Evolutionary conservation across 2,888 invertebrate genomes (phyloP).

Genomic region (Cyaniris semiargus): DNA sequence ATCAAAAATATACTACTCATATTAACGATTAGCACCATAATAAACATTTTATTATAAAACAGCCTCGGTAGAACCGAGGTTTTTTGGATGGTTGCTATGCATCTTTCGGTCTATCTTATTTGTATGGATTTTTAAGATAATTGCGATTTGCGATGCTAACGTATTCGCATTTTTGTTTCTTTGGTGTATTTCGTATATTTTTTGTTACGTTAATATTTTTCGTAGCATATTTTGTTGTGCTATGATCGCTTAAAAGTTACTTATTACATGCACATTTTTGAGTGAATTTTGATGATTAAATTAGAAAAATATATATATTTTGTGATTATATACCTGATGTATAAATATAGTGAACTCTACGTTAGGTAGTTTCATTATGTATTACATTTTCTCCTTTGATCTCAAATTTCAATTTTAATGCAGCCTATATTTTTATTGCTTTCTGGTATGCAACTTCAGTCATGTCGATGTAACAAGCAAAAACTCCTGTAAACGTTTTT

Average conservation of each 20-base stretch:
- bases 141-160: background rate
- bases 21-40: background rate
- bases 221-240: constrained; percentile 12
- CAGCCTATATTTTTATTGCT: background rate
- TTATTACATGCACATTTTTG: background rate
- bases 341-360: background rate
- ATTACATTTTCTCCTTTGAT: background rate
- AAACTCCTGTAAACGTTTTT: constrained; percentile 23
- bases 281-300: background rate
- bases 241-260: background rate
- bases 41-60: background rate
- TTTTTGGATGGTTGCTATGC: background rate
- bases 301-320: background rate
- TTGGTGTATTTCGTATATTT: background rate
- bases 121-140: background rate
- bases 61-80: background rate
- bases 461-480: constrained; percentile 15
- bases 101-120: background rate
- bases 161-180: background rate
- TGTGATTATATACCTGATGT: constrained; percentile 22
- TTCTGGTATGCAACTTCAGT: background rate
- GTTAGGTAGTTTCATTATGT: background rate
- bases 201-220: constrained; percentile 11
- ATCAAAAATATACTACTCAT: constrained; percentile 1
- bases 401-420: background rate